Evolutionary conservation across 1,140 invertebrate genomes (phyloP).

Genomic region (Branchinecta lynchi): DNA sequence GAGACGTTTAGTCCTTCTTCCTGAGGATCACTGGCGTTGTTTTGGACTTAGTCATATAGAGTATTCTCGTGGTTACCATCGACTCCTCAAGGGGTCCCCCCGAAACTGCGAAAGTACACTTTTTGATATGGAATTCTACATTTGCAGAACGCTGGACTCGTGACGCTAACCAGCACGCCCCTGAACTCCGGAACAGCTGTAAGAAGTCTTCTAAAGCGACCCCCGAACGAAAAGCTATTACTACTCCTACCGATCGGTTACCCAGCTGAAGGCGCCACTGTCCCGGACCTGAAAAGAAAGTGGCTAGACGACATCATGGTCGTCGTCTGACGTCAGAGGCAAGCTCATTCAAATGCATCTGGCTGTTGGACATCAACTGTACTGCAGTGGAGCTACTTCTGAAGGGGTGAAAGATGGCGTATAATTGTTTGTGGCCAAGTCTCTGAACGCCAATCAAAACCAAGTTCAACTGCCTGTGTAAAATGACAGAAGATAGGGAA

Average conservation of each 20-base stretch:
- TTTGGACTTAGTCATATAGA: too few species aligned
- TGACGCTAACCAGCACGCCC: constrained; percentile 69
- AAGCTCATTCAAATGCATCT: neutral
- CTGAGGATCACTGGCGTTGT: too few species aligned
- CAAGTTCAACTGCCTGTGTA: too few species aligned
- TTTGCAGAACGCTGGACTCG: constrained; percentile 56
- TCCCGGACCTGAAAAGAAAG: constrained; percentile 62
- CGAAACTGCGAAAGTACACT: too few species aligned
- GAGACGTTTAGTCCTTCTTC: too few species aligned
- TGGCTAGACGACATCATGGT: constrained; percentile 52
- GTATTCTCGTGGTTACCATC: neutral
- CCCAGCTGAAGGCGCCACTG: constrained; percentile 51
- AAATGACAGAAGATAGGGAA: too few species aligned
- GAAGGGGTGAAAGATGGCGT: too few species aligned
- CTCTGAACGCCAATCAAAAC: too few species aligned
- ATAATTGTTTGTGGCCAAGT: too few species aligned
- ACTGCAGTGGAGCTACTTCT: too few species aligned
- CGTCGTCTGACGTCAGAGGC: neutral
- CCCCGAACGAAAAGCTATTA: constrained; percentile 58
- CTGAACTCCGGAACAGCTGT: constrained; percentile 69
- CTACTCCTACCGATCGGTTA: constrained; percentile 69
- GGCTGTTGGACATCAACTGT: too few species aligned
- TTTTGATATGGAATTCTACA: neutral
- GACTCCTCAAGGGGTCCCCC: too few species aligned
- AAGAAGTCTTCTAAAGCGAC: constrained; percentile 49